phyloP scores from a whole-genome alignment of 30 jellyfish, hydroid and myxozoan genomes.

The Hydractinia symbiolongicarpus region DNA sequence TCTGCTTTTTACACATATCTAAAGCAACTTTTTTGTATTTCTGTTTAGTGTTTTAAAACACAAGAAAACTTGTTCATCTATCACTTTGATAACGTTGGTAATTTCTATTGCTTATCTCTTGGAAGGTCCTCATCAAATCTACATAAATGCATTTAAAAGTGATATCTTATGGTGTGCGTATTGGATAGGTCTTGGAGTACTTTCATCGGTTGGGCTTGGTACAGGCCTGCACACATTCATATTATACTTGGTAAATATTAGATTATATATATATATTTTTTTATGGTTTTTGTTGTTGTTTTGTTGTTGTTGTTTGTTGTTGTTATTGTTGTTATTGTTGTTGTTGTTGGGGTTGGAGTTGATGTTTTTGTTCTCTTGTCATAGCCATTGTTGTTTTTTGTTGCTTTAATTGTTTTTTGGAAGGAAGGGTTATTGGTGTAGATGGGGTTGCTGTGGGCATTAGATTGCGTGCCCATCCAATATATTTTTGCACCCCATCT shows the following conservation, averaged over 20 bases:
- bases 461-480: too few relatives aligned
- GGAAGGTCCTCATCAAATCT: constrained; percentile 92
- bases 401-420: too few relatives aligned
- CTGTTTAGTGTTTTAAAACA: constrained; percentile 62
- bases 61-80: constrained; percentile 71
- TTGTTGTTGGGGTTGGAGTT: neutral
- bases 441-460: too few relatives aligned
- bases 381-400: too few relatives aligned
- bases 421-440: too few relatives aligned
- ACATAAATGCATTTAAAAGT: constrained; percentile 45
- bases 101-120: constrained; percentile 37
- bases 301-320: neutral
- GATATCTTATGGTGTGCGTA: constrained; percentile 75
- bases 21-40: neutral
- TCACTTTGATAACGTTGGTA: constrained; percentile 28
- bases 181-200: constrained; percentile 98
- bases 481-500: too few relatives aligned
- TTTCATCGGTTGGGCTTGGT: constrained; percentile 98
- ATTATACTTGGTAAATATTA: constrained; percentile 63
- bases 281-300: neutral
- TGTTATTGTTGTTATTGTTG: neutral
- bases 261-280: neutral
- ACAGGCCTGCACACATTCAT: constrained; percentile 97
- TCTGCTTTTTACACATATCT: neutral
- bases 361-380: too few relatives aligned